Percentiles rank a stretch among this genome's conserved stretches.
Conservation (phyloP, 2,797 vertebrate species). For the Parauchenoglanis ngamensis region DNA sequence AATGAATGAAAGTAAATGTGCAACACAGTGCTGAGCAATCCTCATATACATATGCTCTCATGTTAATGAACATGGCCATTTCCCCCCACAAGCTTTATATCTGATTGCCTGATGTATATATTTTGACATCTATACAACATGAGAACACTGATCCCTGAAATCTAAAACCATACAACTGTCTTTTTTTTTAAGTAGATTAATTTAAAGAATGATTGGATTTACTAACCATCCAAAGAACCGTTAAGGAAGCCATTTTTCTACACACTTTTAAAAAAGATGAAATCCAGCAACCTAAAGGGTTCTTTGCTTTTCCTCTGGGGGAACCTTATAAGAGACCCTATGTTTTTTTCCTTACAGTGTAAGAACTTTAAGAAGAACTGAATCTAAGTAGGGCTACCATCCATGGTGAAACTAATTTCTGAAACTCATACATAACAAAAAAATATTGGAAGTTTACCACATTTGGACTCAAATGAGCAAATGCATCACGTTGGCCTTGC, state of each 20-base stretch:
- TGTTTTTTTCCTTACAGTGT: too few relatives aligned
- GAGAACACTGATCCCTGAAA: neutral
- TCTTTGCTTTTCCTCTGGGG: neutral
- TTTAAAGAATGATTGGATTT: neutral
- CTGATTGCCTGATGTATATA: neutral
- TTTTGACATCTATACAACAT: neutral
- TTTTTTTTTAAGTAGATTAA: too few relatives aligned
- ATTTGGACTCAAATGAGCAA: neutral
- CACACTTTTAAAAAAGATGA: neutral
- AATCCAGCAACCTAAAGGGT: neutral
- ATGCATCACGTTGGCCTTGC: neutral
- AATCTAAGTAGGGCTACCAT: too few relatives aligned
- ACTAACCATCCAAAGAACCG: neutral
- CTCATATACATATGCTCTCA: neutral
- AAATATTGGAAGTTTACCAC: too few relatives aligned
- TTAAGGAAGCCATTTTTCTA: neutral
- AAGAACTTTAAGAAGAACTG: too few relatives aligned
- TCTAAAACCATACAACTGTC: neutral
- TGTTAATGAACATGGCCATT: neutral
- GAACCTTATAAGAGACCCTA: too few relatives aligned
- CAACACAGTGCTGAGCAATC: neutral
- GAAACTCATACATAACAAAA: too few relatives aligned
- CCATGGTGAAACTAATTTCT: too few relatives aligned
- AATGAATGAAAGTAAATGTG: neutral
- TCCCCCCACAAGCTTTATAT: neutral